A percentile compares a stretch with the other conserved stretches of the same genome.
phyloP scores from a whole-genome alignment of 2,113 vertebrate species.

The Melanocharis versteri region DNA sequence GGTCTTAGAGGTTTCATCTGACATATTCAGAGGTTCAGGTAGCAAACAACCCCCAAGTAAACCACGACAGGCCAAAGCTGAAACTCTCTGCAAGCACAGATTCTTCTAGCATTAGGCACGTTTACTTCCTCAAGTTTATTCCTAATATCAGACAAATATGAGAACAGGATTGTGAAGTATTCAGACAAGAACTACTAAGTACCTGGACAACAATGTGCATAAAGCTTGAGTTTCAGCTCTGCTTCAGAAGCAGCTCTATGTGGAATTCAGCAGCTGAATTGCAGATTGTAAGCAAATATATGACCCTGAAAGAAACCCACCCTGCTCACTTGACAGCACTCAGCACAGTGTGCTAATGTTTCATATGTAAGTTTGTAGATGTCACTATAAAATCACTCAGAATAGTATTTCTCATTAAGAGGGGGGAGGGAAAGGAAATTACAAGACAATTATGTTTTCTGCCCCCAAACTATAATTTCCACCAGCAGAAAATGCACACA shows the following conservation, averaged over 20 bases:
- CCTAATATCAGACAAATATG: background rate
- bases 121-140: background rate
- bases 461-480: background rate
- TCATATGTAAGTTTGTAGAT: background rate
- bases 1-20: background rate
- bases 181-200: background rate
- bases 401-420: background rate
- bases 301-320: background rate
- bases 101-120: background rate
- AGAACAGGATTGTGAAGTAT: background rate
- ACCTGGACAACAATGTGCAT: background rate
- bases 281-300: background rate
- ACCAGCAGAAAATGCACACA: background rate
- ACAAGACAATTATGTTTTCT: background rate
- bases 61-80: rapidly evolving
- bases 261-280: background rate
- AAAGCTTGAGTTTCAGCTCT: background rate
- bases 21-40: background rate
- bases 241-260: background rate
- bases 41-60: background rate
- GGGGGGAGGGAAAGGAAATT: background rate
- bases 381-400: background rate
- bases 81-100: background rate
- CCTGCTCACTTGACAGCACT: background rate
- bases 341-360: background rate